Evolutionary conservation across 1,140 invertebrate species (phyloP), one percentile per base, ranked within the genome.

Genomic region (Rhagoletis zephyria): DNA sequence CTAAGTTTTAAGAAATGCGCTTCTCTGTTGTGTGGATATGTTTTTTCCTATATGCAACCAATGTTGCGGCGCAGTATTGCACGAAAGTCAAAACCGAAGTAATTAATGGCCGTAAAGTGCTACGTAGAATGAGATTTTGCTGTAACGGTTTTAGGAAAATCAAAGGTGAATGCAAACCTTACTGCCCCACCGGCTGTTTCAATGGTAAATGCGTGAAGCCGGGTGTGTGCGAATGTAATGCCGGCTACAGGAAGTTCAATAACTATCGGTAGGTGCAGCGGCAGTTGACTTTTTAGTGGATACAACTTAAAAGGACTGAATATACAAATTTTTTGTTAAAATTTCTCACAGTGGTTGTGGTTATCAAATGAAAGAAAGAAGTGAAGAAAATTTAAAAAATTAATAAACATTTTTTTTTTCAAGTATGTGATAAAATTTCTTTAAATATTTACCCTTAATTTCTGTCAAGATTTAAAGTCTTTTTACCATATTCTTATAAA

Each of bases 201-300:
- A 92, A 94, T 88, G 94, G 94, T 5, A 93, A 91, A 30, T 96
- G 95, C 88, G 93, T 92, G 6, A 92, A 90, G 3, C 94, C 94
- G 0, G 93, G 94, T 85, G 89, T 88, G 3, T 95, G 94, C 85
- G 87, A 86, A 3, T 94, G 94, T 88, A 85, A 85, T 48, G 88
- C 81, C 0, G 88, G 87, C 7, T 88, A 85, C 51, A 30, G 74
- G 14, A 87, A 61, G 85, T n/a, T 48, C 30, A 48, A 63, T 87
- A 3, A 81, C 30, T n/a, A n/a, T 48, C 30, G 19, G 40, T 30
- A 85, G 67, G 6, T 94, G 93, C 89, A 60, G 16, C 7, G 30
- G 91, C 1, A 10, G 10, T 7, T 10, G 51, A 56, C 10, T 10
- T 10, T 7, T 56, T 1, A 56, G 51, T 10, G 10, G 51, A 5